Base-by-base conservation (phyloP, 2,888 invertebrate species). In the Oscheius myriophilus region DNA sequence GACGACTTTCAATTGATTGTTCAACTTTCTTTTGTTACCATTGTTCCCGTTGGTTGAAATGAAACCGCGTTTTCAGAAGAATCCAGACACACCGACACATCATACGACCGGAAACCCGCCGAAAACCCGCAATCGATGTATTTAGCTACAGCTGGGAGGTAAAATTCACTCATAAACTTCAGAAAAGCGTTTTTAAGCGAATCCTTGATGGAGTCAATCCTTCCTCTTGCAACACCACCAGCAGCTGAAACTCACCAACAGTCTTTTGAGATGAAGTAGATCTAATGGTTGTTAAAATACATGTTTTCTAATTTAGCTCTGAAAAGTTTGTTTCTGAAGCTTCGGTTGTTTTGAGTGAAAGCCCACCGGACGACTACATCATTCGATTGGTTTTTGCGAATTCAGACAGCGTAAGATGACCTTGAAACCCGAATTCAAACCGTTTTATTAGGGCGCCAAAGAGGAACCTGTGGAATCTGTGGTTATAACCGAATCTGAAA, bases 51-150 rank as follows among this genome's bases (percentile, higher is more conserved):
- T n/a, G 33, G 33, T 9, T 33, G 33, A 33, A 33, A 33, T 33
- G 33, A 33, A 33, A 33, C 33, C n/a, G 18, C 9, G 4, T 63
- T 49, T 63, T 51, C 42, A 52, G 52, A 45, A 46, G 45, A 53
- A 11, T 33, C 52, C 14, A 39, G 42, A 62, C 65, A 16, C n/a
- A 76, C 76, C 1, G 76, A 76, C 53, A 76, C 76, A 18, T 76
- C 76, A 6, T 70, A 73, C 39, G 76, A 76, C 53, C 51, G 71
- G 16, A 73, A 76, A 41, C 69, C 16, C n/a, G 12, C 45, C 25
- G 43, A 65, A 18, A 41, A 14, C 21, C 14, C 14, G 18, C 49
- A 46, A 33, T 25, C n/a, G 11, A 61, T 61, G 61, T 61, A 61
- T 46, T 16, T 61, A 16, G 46, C 61, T 1, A 61, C 61, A 25